A percentile compares a stretch with the other conserved stretches of the same genome.
Conservation (phyloP, 2,113 vertebrate species). For the Tachysurus vachellii region DNA sequence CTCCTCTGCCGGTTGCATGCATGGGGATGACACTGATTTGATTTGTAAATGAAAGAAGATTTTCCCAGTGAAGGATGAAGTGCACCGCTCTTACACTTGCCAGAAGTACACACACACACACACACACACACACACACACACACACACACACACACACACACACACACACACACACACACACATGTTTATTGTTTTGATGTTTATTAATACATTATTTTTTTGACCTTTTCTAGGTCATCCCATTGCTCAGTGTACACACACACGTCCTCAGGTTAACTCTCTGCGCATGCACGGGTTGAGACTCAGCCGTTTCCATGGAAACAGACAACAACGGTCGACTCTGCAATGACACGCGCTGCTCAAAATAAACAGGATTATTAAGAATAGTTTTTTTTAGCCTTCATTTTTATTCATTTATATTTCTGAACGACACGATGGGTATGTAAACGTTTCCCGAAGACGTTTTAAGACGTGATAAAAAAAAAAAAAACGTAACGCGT, state of each 20-base stretch:
- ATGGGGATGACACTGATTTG: background rate
- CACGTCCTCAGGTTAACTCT: background rate
- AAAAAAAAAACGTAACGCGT: background rate
- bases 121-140: background rate
- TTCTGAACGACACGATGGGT: constrained; percentile 56
- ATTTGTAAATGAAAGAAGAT: background rate
- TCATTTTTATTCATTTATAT: background rate
- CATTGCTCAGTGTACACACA: background rate
- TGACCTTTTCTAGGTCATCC: no score
- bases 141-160: background rate
- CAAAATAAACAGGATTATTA: background rate
- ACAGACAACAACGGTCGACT: constrained; percentile 36
- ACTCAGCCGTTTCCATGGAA: constrained; percentile 49
- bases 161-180: background rate
- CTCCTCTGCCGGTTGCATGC: background rate
- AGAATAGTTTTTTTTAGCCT: background rate
- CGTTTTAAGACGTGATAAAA: background rate
- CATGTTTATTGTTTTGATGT: background rate
- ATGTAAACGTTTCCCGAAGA: constrained; percentile 41
- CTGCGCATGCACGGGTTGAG: background rate
- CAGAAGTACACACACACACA: background rate
- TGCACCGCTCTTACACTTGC: background rate
- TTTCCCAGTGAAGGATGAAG: background rate
- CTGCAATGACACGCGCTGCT: background rate
- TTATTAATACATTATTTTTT: background rate